phyloP scores from a whole-genome alignment of 2,797 vertebrate species.

The Pangasius djambal region DNA sequence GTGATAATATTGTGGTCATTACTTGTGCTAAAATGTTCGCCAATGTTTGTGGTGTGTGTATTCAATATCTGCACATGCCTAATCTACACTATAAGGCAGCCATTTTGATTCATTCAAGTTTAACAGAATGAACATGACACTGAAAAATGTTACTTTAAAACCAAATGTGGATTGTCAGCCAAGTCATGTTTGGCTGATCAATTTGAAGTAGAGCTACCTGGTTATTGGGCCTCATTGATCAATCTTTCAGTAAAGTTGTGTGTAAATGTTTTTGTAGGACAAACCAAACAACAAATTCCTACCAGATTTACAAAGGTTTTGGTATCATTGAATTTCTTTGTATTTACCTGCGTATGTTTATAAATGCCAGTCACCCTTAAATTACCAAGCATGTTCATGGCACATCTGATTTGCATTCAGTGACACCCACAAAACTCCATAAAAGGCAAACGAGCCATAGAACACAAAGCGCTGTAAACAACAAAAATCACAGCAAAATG shows the following conservation, averaged over 20 bases:
- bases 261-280: background rate
- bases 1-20: background rate
- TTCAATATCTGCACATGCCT: too few species aligned
- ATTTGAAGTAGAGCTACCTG: background rate
- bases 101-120: background rate
- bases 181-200: background rate
- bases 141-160: too few species aligned
- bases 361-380: background rate
- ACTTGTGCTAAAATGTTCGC: too few species aligned
- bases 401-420: background rate
- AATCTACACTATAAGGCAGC: background rate
- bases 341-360: background rate
- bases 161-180: background rate
- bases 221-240: background rate
- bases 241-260: background rate
- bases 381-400: background rate
- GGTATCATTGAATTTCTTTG: background rate
- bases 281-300: background rate
- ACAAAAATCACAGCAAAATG: background rate
- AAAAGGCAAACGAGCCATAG: background rate
- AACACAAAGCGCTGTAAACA: background rate
- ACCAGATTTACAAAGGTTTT: background rate
- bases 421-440: background rate
- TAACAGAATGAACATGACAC: background rate
- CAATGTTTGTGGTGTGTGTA: too few species aligned